These are phyloP conservation scores for Axea sp. DNA, from an alignment of 2,888 invertebrate species.

Conservation along the genomic window DNA sequence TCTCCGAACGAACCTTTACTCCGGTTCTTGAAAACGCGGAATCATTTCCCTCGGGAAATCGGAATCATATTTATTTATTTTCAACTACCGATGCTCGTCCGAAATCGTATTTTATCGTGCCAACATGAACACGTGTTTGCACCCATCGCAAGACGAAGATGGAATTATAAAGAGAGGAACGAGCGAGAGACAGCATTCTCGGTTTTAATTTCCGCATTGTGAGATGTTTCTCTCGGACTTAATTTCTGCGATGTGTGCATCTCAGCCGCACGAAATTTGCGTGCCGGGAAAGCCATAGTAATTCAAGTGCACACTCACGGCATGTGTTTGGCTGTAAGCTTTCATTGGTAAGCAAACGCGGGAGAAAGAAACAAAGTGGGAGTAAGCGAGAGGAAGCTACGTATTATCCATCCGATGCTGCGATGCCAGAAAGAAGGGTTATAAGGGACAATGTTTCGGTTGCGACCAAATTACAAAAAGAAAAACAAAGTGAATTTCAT, in stretches of 20 bases:
- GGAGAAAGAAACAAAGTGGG: neutral
- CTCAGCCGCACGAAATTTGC: conserved; percentile 54
- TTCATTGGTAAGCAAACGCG: conserved; percentile 57
- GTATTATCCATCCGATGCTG: conserved; percentile 27
- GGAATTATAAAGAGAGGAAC: too few species aligned
- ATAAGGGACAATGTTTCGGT: conserved; percentile 13
- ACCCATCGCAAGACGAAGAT: neutral
- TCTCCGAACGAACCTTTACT: neutral
- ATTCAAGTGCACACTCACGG: conserved; percentile 59
- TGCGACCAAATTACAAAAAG: neutral
- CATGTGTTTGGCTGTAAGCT: conserved; percentile 56
- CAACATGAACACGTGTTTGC: neutral
- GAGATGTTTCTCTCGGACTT: conserved; percentile 49
- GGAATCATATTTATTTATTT: conserved; percentile 47
- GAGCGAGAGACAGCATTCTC: conserved; percentile 6
- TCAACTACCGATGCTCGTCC: conserved; percentile 12
- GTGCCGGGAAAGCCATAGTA: conserved; percentile 56
- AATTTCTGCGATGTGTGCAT: conserved; percentile 38
- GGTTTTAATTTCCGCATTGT: conserved; percentile 57
- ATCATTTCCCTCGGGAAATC: conserved; percentile 48
- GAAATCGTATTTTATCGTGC: conserved; percentile 13
- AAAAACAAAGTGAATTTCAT: neutral
- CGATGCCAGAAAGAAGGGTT: conserved; percentile 5
- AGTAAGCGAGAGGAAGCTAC: conserved; percentile 4
- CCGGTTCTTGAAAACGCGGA: neutral